Conservation (phyloP, 2,888 invertebrate species). For the Mythimna impura region DNA sequence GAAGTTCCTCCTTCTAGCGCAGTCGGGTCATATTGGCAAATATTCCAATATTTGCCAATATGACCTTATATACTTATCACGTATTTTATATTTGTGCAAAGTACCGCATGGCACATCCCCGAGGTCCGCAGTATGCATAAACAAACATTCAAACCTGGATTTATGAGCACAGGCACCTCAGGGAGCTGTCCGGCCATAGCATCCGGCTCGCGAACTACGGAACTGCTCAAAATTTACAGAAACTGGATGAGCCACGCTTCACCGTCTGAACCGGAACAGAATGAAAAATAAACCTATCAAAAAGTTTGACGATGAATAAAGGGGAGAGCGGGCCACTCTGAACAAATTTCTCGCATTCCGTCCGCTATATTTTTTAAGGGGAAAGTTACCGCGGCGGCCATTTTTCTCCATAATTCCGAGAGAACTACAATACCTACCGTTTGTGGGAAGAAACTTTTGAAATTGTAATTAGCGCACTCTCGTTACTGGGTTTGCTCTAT, state of each 20-base stretch:
- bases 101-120: conserved; percentile 51
- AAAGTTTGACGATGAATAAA: conserved; percentile 62
- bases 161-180: conserved; percentile 69
- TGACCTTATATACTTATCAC: too few relatives aligned
- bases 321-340: conserved; percentile 39
- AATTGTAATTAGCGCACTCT: conserved; percentile 56
- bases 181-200: conserved; percentile 64
- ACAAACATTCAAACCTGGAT: conserved; percentile 72
- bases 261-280: conserved; percentile 36
- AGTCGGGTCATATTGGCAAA: conserved; percentile 1
- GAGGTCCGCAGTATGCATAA: conserved; percentile 67
- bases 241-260: conserved; percentile 59
- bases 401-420: conserved; percentile 48
- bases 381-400: conserved; percentile 38
- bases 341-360: conserved; percentile 50
- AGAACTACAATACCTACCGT: conserved; percentile 47
- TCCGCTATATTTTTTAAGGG: conserved; percentile 43
- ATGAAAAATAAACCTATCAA: conserved; percentile 62
- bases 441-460: conserved; percentile 42
- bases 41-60: too few relatives aligned
- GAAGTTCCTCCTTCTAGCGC: too few relatives aligned
- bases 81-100: conserved; percentile 50
- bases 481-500: conserved; percentile 45
- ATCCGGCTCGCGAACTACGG: conserved; percentile 52
- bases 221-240: conserved; percentile 58